These are phyloP conservation scores for Holcopasites calliopsidis DNA, from an alignment of 1,140 invertebrate genomes.

Conservation along the genomic window DNA sequence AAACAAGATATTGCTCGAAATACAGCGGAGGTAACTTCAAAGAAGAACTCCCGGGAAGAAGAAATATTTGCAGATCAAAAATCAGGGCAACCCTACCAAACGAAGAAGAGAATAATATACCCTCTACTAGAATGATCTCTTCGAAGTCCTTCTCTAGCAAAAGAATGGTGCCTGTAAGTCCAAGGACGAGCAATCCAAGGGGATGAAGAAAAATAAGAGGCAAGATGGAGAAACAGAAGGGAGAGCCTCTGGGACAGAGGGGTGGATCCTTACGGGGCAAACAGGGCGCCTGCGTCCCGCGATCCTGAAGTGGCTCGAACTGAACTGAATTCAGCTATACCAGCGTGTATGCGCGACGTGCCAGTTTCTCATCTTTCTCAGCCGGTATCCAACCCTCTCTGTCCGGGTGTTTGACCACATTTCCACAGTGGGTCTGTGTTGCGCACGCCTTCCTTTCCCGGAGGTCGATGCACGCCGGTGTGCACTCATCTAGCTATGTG, in stretches of 20 bases:
- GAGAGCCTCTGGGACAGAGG: not conserved
- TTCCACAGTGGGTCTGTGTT: conserved; percentile 17
- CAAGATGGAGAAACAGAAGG: conserved; percentile 15
- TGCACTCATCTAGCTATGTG: conserved; percentile 33
- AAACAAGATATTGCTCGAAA: not conserved
- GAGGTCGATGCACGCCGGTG: conserved; percentile 50
- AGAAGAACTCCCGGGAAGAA: not conserved
- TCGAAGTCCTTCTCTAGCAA: too few species aligned
- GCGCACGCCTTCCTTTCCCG: not conserved
- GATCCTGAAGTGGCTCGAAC: conserved; percentile 44
- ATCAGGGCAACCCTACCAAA: too few species aligned
- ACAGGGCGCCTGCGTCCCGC: conserved; percentile 63
- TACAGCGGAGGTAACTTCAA: not conserved
- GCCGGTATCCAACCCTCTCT: not conserved
- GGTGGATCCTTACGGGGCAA: conserved; percentile 52
- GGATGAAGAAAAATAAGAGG: not conserved
- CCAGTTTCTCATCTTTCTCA: not conserved
- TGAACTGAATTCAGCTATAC: conserved; percentile 44
- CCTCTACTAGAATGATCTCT: too few species aligned
- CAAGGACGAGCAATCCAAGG: too few species aligned
- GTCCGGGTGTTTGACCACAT: conserved; percentile 48
- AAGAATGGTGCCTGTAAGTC: too few species aligned
- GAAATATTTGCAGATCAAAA: too few species aligned
- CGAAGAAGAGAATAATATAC: too few species aligned
- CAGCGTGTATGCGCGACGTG: not conserved